phyloP scores from a whole-genome alignment of 2,888 invertebrate genomes.

The Mythimna lalbum region DNA sequence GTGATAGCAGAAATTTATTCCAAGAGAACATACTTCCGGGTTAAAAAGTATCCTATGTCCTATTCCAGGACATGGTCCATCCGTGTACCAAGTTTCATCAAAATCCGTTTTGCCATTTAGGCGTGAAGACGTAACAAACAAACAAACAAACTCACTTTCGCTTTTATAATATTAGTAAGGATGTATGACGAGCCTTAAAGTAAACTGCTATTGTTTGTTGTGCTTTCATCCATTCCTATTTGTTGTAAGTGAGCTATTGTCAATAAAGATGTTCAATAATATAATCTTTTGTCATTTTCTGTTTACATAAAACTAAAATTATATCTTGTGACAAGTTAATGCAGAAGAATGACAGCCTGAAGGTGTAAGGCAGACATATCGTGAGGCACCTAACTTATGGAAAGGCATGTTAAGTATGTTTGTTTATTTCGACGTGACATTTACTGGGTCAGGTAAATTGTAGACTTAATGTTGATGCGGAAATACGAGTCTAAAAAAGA shows the following conservation, averaged over 20 bases:
- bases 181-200: constrained; percentile 20
- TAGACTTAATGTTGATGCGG: constrained; percentile 3
- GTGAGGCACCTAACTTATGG: constrained; percentile 12
- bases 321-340: constrained; percentile 50
- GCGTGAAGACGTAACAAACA: too few species aligned
- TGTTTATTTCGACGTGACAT: constrained; percentile 35
- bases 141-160: too few species aligned
- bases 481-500: not conserved
- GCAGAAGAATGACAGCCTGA: constrained; percentile 36
- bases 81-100: too few species aligned
- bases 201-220: constrained; percentile 24
- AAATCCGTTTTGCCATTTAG: too few species aligned
- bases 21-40: too few species aligned
- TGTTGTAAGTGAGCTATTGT: constrained; percentile 43
- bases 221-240: constrained; percentile 37
- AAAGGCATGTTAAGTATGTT: not conserved
- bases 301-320: constrained; percentile 51
- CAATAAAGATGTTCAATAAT: constrained; percentile 36
- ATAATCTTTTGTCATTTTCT: constrained; percentile 34
- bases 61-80: too few species aligned
- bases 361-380: constrained; percentile 24
- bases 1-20: too few species aligned
- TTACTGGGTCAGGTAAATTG: constrained; percentile 30
- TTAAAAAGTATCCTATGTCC: too few species aligned
- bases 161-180: too few species aligned